Evolutionary conservation across 2,888 invertebrate species (phyloP), one percentile per base, ranked within the genome.

Genomic region (Cataglyphis livida): DNA sequence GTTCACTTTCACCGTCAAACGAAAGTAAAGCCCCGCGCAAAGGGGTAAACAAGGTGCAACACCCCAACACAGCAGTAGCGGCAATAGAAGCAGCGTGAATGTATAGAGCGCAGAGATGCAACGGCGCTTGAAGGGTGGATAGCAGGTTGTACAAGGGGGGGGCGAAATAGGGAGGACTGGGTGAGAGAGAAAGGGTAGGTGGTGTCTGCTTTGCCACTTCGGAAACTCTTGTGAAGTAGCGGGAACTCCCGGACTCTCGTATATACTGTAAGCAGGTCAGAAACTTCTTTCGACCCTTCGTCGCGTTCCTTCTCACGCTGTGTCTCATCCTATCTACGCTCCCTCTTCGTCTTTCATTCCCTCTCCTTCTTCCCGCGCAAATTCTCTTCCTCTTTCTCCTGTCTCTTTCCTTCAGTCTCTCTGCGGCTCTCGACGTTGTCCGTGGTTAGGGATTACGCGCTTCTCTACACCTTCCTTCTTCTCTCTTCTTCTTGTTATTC

Each of bases 241-340:
- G 90, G 91, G 90, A 93, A 93, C 92, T 93, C 92, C 90, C 88
- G 81, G 89, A 90, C 91, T 90, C 89, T 90, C 89, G 89, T 87
- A 90, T 92, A 89, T 89, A 90, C 91, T 87, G 91, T 94, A 94
- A 94, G 94, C 94, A 92, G 94, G 94, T 94, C 94, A 94, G 93
- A 94, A 94, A 94, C 93, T 94, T 94, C 93, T 94, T 94, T 93
- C 92, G 91, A 92, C 92, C 93, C 93, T 91, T 90, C 91, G 64
- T 84, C 84, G 73, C 65, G 81, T 82, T 84, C 84, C 84, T 84
- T 84, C 84, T 87, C 86, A 83, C 35, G 44, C 71, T 71, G 59
- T 25, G 59, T 82, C 86, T 81, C 86, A 28, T 66, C 79, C 68
- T 82, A 62, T 62, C 66, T 35, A 75, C 65, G 61, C 54, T 48